Evolutionary conservation across 64 coral and sea anemone species (phyloP).

Genomic region (Acropora tenuis): DNA sequence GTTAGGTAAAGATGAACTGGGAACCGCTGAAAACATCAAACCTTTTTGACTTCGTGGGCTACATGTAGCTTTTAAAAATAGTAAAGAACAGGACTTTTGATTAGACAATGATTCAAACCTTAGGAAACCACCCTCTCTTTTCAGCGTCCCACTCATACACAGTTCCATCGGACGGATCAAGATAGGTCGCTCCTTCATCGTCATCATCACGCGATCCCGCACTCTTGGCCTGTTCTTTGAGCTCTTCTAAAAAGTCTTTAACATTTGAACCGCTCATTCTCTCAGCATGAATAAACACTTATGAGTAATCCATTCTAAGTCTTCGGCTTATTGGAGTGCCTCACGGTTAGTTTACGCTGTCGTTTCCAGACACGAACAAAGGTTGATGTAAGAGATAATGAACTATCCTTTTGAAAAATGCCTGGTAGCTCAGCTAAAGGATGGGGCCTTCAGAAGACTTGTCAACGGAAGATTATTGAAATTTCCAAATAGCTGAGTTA

Average conservation of each 20-base stretch:
- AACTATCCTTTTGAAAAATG: background rate
- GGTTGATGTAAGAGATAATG: background rate
- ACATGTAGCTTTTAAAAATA: no score
- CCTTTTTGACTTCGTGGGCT: no score
- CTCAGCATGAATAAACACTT: background rate
- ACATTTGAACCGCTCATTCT: slow-evolving; percentile 20
- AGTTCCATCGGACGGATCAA: slow-evolving; percentile 66
- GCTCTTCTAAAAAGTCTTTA: slow-evolving; percentile 60
- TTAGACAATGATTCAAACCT: slow-evolving; percentile 19
- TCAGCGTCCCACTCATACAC: slow-evolving; percentile 78
- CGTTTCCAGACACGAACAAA: no score
- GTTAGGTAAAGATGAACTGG: no score
- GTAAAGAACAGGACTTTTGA: no score
- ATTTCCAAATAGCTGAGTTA: background rate
- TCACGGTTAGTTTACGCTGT: no score
- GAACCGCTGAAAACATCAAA: no score
- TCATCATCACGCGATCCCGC: background rate
- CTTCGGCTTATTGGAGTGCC: no score
- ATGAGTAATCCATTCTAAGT: no score
- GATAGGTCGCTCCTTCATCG: slow-evolving; percentile 15
- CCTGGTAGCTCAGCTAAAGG: background rate
- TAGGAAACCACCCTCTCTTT: slow-evolving; percentile 82
- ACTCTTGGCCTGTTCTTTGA: slow-evolving; percentile 44
- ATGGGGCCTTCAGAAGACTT: no score
- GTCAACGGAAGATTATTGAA: background rate